Evolutionary conservation across 2,113 vertebrate species (phyloP), one percentile per base, ranked within the genome.

Genomic region (Erythrolamprus reginae): DNA sequence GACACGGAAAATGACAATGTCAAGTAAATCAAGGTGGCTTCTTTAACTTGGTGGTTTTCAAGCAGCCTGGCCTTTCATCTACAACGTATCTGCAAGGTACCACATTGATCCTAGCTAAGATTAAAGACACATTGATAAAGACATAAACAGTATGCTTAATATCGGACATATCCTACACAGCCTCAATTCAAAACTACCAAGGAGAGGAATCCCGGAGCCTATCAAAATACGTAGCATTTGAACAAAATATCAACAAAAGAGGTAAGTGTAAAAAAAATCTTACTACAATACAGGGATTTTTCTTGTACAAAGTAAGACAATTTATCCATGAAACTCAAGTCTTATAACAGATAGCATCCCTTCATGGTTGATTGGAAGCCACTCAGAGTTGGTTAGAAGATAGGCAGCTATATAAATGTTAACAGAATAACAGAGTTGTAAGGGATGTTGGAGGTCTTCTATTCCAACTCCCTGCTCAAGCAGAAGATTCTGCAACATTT

Each of bases 1-100:
- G 42, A 83, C 0, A 0, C 2, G 0, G 0, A 28, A 6, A 93
- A 89, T 42, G 61, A 82, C 52, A 91, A 86, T 2, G 15, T 19
- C 26, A 47, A 53, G 3, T 21, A 13, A 77, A 53, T 82, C 12
- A 10, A 88, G 2, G 28, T n/a, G 23, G 15, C 65, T 77, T 77
- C 33, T 77, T 17, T 33, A 77, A 77, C 17, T 2, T 77, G 33
- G 17, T 38, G 33, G 2, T 15, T 19, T 77, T 77, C 1, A 1
- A 77, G 33, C 33, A 77, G 3, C 33, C 65, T 77, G 33, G 38
- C 65, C 17, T 9, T 77, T 77, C 7, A 38, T 77, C 38, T 77
- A 38, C 65, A 77, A 77, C 6, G 3, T 77, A 38, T 77, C 33
- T 8, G 33, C 65, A 21, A 33, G 17, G 17, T 38, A 42, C 17